Base-by-base conservation (phyloP, 2,113 vertebrate genomes). In the Pygathrix nemaeus region DNA sequence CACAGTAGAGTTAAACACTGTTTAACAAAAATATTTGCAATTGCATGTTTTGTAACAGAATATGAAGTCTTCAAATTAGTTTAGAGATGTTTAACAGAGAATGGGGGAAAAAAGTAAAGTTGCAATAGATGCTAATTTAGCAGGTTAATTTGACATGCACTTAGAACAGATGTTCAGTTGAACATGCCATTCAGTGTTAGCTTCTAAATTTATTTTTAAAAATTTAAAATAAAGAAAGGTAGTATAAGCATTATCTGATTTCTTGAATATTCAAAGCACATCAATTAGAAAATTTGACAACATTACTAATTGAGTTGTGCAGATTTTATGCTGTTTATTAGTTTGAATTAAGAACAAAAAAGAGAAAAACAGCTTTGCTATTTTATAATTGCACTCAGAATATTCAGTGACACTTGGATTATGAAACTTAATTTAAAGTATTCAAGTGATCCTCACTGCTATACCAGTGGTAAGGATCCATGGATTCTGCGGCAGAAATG, bases 311-410 rank as follows among this genome's bases (percentile, higher is more conserved):
- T 79, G 45, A 50, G 10, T 2, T 64, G 4, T 80, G 5, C 23
- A 88, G 20, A 95, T 79, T 95, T 96, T 96, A 81, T 13, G 52
- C 64, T 50, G 6, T 79, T 45, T 40, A 43, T 96, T 70, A 50
- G 35, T 72, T 82, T 88, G 9, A 87, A 84, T 90, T 96, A 52
- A 93, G 30, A 87, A 40, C 6, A 52, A 27, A 72, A 68, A 57
- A 75, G 73, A 90, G 1, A 50, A 84, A 82, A 52, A 14, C 64
- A 52, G 45, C 5, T 21, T 82, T 84, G 48, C 27, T 93, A 82
- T 78, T 96, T 96, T 88, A 48, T 87, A 30, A 78, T 48, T 90
- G 2, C 3, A 72, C 4, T 93, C 35, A 80, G 30, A 68, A 25
- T 8, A 25, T 64, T 87, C 40, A 88, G 3, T 93, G 85, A 61